Evolutionary conservation across 2,113 vertebrate species (phyloP).

Genomic region (Cepphus grylle): DNA sequence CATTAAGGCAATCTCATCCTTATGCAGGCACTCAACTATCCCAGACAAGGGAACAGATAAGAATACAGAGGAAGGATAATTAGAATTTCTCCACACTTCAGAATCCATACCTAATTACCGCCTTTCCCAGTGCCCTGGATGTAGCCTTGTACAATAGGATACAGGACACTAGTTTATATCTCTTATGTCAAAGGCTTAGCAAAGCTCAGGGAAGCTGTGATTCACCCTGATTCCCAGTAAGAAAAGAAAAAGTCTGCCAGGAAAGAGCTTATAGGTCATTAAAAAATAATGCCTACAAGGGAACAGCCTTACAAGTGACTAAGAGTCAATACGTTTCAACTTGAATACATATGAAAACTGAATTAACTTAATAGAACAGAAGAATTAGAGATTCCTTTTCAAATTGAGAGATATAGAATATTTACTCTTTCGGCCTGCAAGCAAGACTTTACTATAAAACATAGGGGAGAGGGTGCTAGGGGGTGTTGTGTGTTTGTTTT

Average conservation of each 20-base stretch:
- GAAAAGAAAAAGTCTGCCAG: not conserved
- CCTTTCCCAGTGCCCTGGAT: not conserved
- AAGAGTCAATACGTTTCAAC: fast-evolving
- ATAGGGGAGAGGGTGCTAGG: not conserved
- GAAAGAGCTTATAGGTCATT: not conserved
- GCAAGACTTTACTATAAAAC: not conserved
- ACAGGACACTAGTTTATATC: fast-evolving
- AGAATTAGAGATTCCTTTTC: not conserved
- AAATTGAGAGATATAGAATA: fast-evolving
- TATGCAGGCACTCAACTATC: not conserved
- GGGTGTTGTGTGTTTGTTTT: not conserved
- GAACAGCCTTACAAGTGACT: not conserved
- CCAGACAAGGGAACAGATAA: not conserved
- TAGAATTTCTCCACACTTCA: not conserved
- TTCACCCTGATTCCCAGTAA: not conserved
- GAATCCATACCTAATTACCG: not conserved
- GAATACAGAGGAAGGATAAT: not conserved
- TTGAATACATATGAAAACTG: fast-evolving
- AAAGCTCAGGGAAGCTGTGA: not conserved
- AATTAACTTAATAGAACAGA: not conserved
- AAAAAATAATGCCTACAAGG: not conserved
- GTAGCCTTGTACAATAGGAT: not conserved
- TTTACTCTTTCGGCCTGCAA: not conserved
- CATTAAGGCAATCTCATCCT: not conserved
- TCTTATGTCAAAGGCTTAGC: not conserved